Conservation (phyloP, 2,888 invertebrate genomes). For the Phymatocera aterrima region DNA sequence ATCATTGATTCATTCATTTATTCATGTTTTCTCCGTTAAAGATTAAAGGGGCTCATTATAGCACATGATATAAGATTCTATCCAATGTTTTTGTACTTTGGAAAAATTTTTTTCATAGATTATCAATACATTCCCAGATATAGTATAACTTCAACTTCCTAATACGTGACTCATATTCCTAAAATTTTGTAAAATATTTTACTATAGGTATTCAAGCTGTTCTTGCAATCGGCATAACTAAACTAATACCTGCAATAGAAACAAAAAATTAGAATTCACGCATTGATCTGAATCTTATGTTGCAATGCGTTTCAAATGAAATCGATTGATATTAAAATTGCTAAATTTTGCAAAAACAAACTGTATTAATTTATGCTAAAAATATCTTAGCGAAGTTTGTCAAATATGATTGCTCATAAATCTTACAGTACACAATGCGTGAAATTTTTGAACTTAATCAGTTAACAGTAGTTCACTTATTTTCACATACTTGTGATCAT, state of each 20-base stretch:
- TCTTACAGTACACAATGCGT: background rate
- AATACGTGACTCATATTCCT: too few relatives aligned
- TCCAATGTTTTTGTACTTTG: too few relatives aligned
- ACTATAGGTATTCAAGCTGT: too few relatives aligned
- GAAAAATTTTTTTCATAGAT: too few relatives aligned
- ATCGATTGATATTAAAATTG: too few relatives aligned
- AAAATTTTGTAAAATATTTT: too few relatives aligned
- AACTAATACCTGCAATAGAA: too few relatives aligned
- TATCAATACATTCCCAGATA: background rate
- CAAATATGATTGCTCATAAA: background rate
- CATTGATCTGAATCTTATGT: background rate
- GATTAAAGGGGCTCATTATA: too few relatives aligned
- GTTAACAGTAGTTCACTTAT: background rate
- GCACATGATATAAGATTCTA: slow-evolving; percentile 10
- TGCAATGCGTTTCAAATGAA: background rate
- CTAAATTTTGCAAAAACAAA: too few relatives aligned
- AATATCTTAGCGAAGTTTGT: slow-evolving; percentile 5
- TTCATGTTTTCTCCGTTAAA: background rate
- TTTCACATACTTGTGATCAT: background rate
- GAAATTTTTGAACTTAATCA: background rate
- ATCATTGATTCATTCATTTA: background rate
- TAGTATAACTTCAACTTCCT: too few relatives aligned
- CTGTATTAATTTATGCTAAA: background rate
- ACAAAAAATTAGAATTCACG: background rate
- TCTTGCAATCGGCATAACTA: too few relatives aligned